Percentiles rank a stretch among this genome's conserved stretches.
Conservation (phyloP, 1,140 invertebrate species). For the Drosophila quadrilineata region DNA sequence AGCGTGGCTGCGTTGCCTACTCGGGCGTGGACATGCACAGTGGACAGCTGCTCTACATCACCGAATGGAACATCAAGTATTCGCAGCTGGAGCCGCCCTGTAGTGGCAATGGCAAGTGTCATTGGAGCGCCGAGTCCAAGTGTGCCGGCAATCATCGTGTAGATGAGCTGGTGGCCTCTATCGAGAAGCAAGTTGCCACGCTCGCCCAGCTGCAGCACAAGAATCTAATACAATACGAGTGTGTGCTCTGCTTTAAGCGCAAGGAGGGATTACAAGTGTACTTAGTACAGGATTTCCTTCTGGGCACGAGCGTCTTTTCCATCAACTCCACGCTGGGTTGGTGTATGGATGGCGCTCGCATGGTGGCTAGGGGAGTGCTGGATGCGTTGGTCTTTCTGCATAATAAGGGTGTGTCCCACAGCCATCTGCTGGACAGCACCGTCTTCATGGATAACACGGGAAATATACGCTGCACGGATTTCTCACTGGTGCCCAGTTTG, state of each 20-base stretch:
- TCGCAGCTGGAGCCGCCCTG: slow-evolving; percentile 69
- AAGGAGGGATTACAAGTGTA: slow-evolving; percentile 84
- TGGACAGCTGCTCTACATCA: slow-evolving; percentile 86
- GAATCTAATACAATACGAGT: slow-evolving; percentile 88
- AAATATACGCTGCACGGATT: slow-evolving; percentile 86
- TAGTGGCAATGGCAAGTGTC: slow-evolving; percentile 57
- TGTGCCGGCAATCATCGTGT: slow-evolving; percentile 70
- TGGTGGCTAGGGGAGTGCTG: slow-evolving; percentile 85
- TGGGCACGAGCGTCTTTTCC: slow-evolving; percentile 72
- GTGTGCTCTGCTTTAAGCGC: slow-evolving; percentile 85
- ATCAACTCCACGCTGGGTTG: slow-evolving; percentile 73
- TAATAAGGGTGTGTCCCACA: slow-evolving; percentile 89
- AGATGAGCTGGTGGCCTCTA: slow-evolving; percentile 82
- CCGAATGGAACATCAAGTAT: slow-evolving; percentile 87
- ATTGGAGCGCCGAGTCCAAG: slow-evolving; percentile 63
- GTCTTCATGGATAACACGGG: slow-evolving; percentile 85
- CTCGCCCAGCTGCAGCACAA: slow-evolving; percentile 86
- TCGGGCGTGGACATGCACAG: slow-evolving; percentile 86
- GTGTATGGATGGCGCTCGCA: slow-evolving; percentile 75
- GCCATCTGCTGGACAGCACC: slow-evolving; percentile 86
- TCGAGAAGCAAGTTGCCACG: slow-evolving; percentile 88
- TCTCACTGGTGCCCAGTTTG: slow-evolving; percentile 84
- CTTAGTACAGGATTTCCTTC: slow-evolving; percentile 87
- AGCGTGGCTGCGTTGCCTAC: slow-evolving; percentile 86
- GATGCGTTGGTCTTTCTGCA: slow-evolving; percentile 88